Evolutionary conservation across 2,113 vertebrate genomes (phyloP), one percentile per base, ranked within the genome.

Genomic region (Artemisiospiza belli): DNA sequence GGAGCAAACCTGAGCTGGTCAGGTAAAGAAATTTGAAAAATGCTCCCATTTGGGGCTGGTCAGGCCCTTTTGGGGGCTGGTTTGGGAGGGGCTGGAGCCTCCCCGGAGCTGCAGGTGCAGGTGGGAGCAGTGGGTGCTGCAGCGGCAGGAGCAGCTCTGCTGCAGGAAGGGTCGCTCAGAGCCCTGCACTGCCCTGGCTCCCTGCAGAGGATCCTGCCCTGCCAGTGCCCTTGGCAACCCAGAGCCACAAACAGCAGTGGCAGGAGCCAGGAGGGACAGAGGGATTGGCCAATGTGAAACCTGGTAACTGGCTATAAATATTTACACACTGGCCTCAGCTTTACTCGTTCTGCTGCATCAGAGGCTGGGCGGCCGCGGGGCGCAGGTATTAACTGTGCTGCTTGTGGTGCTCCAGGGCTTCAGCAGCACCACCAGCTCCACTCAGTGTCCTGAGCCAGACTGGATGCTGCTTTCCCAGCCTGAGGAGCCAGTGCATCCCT

Each of bases 241-340:
- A 22, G 81, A 77, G 72, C 81, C 84, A 85, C 91, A 95, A 94
- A 94, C 87, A 91, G 3, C 5, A 52, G 91, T 0, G 57, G 70
- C 9, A 11, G 70, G 69, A 95, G 94, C 77, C 87, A 86, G 59
- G 79, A 72, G 43, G 73, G 76, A 67, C 63, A 63, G 79, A 79
- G 57, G 76, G 39, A 33, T 44, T 11, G 2, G 90, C 86, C 92
- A 87, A 75, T 43, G 7, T 0, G 89, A 91, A 92, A 91, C 95
- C 95, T 94, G 95, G 94, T 92, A 97, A 95, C 96, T 74, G 89
- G 33, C 23, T 75, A 25, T 96, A 95, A 97, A 95, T 96, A 97
- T 97, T 95, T 95, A 94, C 87, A 54, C 0, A 0, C 64, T 21
- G 44, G 13, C 89, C 74, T 83, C 7, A 1, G 74, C 84, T 79